These are phyloP conservation scores for Naja naja DNA, from an alignment of 2,113 vertebrate species.

Conservation along the genomic window DNA sequence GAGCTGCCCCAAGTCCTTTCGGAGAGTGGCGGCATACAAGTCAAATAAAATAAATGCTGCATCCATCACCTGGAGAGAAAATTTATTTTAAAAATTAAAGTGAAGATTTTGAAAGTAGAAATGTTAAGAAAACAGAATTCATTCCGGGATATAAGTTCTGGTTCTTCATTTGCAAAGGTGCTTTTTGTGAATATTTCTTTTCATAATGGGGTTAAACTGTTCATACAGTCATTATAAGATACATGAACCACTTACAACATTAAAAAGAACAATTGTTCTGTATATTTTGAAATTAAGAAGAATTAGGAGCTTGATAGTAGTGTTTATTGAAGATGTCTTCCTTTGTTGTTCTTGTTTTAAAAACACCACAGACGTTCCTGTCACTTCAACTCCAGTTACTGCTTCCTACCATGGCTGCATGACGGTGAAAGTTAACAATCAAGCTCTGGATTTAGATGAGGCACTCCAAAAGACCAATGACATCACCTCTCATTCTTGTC, in stretches of 20 bases:
- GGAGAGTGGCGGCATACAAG: too few relatives aligned
- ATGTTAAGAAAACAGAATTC: background rate
- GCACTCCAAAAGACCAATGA: slow-evolving; percentile 88
- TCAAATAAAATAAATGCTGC: too few relatives aligned
- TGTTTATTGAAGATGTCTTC: slow-evolving; percentile 1
- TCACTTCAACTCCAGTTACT: slow-evolving; percentile 85
- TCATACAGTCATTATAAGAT: background rate
- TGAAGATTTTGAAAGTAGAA: background rate
- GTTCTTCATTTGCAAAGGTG: background rate
- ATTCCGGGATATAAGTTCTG: background rate
- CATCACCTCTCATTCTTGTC: slow-evolving; percentile 94
- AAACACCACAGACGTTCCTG: slow-evolving; percentile 79
- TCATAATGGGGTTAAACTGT: background rate
- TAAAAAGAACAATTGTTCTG: background rate
- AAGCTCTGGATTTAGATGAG: slow-evolving; percentile 82
- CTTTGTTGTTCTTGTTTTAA: background rate
- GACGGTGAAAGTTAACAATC: slow-evolving; percentile 78
- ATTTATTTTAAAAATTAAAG: background rate
- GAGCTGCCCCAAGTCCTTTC: too few relatives aligned
- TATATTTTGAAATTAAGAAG: background rate
- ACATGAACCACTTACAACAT: rapidly evolving
- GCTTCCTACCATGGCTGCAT: slow-evolving; percentile 91
- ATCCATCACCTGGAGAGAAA: background rate
- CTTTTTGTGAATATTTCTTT: background rate
- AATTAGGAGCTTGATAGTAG: slow-evolving; percentile 12